phyloP scores from a whole-genome alignment of 2,113 vertebrate genomes.

The Ovis aries region DNA sequence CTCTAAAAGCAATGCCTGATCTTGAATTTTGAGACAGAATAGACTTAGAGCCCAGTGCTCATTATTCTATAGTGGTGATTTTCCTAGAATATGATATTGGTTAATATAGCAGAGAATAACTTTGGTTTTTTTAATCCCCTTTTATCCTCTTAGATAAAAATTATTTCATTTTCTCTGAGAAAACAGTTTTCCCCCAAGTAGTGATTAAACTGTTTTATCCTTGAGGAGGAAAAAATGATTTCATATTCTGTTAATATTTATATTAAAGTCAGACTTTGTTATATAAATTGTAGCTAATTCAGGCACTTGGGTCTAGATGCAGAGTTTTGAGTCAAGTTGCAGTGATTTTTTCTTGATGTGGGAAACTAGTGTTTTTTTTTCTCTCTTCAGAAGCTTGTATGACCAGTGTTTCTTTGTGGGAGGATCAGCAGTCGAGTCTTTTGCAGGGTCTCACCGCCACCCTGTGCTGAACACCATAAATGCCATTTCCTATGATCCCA shows the following conservation, averaged over 20 bases:
- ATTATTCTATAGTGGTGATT: background rate
- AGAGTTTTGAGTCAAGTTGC: background rate
- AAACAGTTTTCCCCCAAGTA: background rate
- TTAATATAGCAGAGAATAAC: background rate
- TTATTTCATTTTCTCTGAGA: constrained; percentile 7
- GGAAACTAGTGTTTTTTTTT: background rate
- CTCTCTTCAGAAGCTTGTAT: background rate
- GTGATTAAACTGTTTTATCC: background rate
- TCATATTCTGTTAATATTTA: constrained; percentile 4
- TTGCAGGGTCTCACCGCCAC: background rate
- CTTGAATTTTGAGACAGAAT: background rate
- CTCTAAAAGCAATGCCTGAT: background rate
- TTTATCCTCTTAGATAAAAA: constrained; percentile 19
- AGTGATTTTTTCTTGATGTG: background rate
- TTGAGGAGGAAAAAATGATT: background rate
- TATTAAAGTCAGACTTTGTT: background rate
- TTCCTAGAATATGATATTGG: background rate
- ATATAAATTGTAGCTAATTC: background rate
- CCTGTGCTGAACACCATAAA: background rate
- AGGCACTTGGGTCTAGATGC: background rate
- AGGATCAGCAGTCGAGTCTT: background rate
- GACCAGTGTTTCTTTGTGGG: background rate
- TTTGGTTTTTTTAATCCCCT: background rate
- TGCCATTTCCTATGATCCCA: background rate
- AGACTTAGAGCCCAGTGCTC: background rate